phyloP scores from a whole-genome alignment of 1,140 invertebrate genomes.

The Brachionus asplanchnoidis region DNA sequence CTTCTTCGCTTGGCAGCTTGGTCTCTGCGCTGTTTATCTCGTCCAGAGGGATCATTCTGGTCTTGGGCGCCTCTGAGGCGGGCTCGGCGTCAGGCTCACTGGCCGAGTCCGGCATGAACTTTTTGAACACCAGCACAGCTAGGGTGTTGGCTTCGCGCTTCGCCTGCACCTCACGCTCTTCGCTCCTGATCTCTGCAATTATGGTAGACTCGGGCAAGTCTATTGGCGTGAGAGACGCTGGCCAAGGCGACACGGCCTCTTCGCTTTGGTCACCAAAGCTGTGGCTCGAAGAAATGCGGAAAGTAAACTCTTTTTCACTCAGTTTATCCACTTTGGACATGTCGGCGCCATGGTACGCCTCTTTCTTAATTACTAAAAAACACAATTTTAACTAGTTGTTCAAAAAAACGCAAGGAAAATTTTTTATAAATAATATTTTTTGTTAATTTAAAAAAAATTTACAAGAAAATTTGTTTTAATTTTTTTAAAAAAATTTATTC shows the following conservation, averaged over 20 bases:
- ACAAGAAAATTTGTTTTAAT: too few species aligned
- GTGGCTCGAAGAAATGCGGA: neutral
- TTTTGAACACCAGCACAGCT: conserved; percentile 32
- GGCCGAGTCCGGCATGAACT: conserved; percentile 37
- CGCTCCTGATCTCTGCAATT: neutral
- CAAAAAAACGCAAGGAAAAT: too few species aligned
- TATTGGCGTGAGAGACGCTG: neutral
- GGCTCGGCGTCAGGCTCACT: conserved; percentile 16
- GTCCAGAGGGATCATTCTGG: neutral
- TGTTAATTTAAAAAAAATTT: too few species aligned
- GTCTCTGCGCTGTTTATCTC: neutral
- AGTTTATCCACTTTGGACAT: conserved; percentile 39
- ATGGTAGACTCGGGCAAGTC: conserved; percentile 36
- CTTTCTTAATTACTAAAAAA: conserved; percentile 26
- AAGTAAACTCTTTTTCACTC: conserved; percentile 17
- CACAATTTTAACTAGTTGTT: too few species aligned
- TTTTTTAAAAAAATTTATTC: too few species aligned
- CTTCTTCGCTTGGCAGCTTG: neutral
- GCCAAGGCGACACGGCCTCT: neutral
- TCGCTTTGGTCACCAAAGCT: neutral
- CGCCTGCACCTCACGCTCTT: conserved; percentile 17
- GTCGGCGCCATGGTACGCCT: conserved; percentile 18
- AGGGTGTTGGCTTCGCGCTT: conserved; percentile 1
- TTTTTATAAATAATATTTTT: too few species aligned
- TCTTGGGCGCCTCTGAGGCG: neutral